Evolutionary conservation across 2,888 invertebrate genomes (phyloP), one percentile per base, ranked within the genome.

Genomic region (Didymodactylos carnosus): DNA sequence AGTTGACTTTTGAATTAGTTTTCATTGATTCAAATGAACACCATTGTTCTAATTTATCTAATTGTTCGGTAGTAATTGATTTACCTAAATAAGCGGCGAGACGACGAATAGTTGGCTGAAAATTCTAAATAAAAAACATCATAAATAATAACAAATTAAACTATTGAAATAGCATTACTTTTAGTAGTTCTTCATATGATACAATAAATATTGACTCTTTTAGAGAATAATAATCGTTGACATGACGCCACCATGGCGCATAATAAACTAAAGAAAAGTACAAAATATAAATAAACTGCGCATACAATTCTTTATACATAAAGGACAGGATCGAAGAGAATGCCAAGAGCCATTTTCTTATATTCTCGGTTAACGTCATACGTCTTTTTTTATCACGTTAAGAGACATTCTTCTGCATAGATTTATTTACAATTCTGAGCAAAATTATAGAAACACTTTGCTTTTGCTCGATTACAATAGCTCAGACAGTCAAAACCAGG

Each of bases 11-110:
- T 35, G 89, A 87, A 82, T 92, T 92, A 0, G 86, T 85, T 79
- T 89, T 88, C 92, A 93, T 92, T 78, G 87, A 89, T 72, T 88
- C 86, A 81, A 92, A 92, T 70, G 88, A 88, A 27, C 91, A 86
- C 80, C 91, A 89, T 4, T 89, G 87, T 76, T 87, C 87, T 0
- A 92, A 86, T n/a, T 84, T 82, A 0, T 86, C 83, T 3, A 91
- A 84, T 79, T 91, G 87, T 8, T 87, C 87, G 0, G 89, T 88
- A 0, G 86, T 76, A 23, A 82, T 27, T 6, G 86, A 23, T 90
- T 82, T 14, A 83, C 87, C 79, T 23, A 82, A 78, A 75, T 81
- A 82, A 7, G 76, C 39, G 7, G 80, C 79, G 35, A 82, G 78
- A 39, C 76, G 87, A 0, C 85, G 85, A 0, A 86, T 85, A 27